Base-by-base conservation (phyloP, 2,888 invertebrate species). In the Hipparchia sbordonii region DNA sequence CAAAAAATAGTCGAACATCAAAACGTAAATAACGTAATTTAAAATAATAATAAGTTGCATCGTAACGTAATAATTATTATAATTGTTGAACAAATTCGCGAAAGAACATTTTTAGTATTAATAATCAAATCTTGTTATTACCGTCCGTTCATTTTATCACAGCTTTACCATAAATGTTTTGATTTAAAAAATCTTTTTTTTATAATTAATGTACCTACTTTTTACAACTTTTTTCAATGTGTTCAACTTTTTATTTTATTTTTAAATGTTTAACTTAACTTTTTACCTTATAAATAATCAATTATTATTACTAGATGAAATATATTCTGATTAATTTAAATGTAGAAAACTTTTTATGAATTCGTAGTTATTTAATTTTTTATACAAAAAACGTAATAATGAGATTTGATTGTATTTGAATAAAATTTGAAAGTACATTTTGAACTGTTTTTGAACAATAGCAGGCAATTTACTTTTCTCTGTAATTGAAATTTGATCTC, bases 401-500 rank as follows among this genome's bases (percentile, higher is more conserved):
- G 78, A 77, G 80, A 78, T 77, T 81, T 82, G 81, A 79, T 78
- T 77, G 68, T 70, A 74, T 76, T 75, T 76, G 75, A 76, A 74
- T 79, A 75, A 79, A 77, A 77, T 77, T 87, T 89, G 87, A 87
- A 90, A 86, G 80, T 80, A 81, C 78, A 77, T 82, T 82, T 84
- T 82, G 82, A 84, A 81, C 78, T 82, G 80, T 82, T 78, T 77
- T 48, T 48, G 48, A 7, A 72, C 76, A 78, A 72, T 83, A 88
- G 92, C 92, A 92, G 93, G 93, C 93, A 93, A 92, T 92, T 90
- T 82, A 76, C 63, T 76, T 76, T 81, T 80, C 23, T 82, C 71
- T 69, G 59, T 85, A 82, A 80, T 79, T 85, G 82, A 83, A 80
- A 83, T 84, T 88, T 91, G 92, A 93, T 92, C 92, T 92, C 92